A percentile compares a stretch with the other conserved stretches of the same genome.
phyloP scores from a whole-genome alignment of 2,113 vertebrate species.

The Neogobius melanostomus region DNA sequence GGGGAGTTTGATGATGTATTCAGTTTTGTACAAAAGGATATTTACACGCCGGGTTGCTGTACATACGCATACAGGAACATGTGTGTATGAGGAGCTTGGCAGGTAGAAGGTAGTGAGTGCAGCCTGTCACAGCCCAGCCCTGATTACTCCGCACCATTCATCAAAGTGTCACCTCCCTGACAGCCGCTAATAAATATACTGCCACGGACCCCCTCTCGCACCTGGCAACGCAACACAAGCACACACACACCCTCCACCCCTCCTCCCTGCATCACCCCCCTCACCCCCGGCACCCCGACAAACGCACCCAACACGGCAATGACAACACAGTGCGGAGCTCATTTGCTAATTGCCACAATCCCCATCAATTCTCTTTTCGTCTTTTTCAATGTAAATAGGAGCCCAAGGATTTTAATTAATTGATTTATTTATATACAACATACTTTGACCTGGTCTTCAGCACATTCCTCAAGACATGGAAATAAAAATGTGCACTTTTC shows the following conservation, averaged over 20 bases:
- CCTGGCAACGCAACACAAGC: slow-evolving; percentile 88
- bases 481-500: background rate
- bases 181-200: slow-evolving; percentile 99
- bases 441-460: slow-evolving; percentile 19
- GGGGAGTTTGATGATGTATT: slow-evolving; percentile 49
- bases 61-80: slow-evolving; percentile 40
- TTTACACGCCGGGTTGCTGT: slow-evolving; percentile 51
- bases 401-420: slow-evolving; percentile 60
- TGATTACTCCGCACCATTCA: slow-evolving; percentile 99
- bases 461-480: slow-evolving; percentile 17
- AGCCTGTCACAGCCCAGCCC: slow-evolving; percentile 91
- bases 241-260: slow-evolving; percentile 30
- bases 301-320: slow-evolving; percentile 66
- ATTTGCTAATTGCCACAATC: slow-evolving; percentile 99
- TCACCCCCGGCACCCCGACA: slow-evolving; percentile 55
- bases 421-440: slow-evolving; percentile 54
- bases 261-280: slow-evolving; percentile 24
- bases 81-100: slow-evolving; percentile 85
- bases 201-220: slow-evolving; percentile 91
- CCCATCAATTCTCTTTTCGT: slow-evolving; percentile 94
- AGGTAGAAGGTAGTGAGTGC: slow-evolving; percentile 93
- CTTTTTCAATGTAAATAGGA: slow-evolving; percentile 88
- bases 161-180: slow-evolving; percentile 99
- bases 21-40: slow-evolving; percentile 28
- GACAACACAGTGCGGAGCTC: slow-evolving; percentile 91